Evolutionary conservation across 2,113 vertebrate species (phyloP), one percentile per base, ranked within the genome.

Genomic region (Trinectes maculatus): DNA sequence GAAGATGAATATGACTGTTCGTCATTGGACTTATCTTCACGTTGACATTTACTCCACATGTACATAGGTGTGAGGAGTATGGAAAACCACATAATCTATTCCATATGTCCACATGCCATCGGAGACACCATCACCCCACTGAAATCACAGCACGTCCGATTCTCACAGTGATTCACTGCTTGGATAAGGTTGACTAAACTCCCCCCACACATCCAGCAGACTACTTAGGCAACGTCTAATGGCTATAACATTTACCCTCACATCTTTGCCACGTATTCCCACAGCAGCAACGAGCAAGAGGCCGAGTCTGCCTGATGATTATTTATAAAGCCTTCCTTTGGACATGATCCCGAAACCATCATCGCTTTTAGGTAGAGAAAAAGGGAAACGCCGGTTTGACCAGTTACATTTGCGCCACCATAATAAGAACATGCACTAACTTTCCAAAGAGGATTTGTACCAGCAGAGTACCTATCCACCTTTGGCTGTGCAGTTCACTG

Each of bases 21-120:
- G 21, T 24, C 1, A 6, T 13, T 6, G 47, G 37, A 29, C 7
- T 52, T 29, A 46, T 2, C 54, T 16, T 13, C 42, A 63, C 44
- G 34, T 6, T 48, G 18, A 54, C 19, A 48, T 65, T 74, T 26
- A 57, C 49, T 76, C 55, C 47, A 21, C 55, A 46, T 56, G 63
- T 44, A 28, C 26, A 25, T 40, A 75, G 40, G 53, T 79, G 52
- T 37, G 19, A 40, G 7, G 52, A 48, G 43, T 44, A 36, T 34
- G 51, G 51, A 39, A 22, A 77, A 57, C 67, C 65, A 29, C 56
- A 77, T 85, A 25, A 84, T 76, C 22, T 58, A 77, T 85, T 79
- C 82, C 84, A 79, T 40, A 82, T 81, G 80, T 72, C 46, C n/a
- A n/a, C 62, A 62, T 67, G 55, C 26, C 65, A 59, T 48, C 15